phyloP scores from a whole-genome alignment of 1,140 invertebrate species.

The Megalonaias nervosa region DNA sequence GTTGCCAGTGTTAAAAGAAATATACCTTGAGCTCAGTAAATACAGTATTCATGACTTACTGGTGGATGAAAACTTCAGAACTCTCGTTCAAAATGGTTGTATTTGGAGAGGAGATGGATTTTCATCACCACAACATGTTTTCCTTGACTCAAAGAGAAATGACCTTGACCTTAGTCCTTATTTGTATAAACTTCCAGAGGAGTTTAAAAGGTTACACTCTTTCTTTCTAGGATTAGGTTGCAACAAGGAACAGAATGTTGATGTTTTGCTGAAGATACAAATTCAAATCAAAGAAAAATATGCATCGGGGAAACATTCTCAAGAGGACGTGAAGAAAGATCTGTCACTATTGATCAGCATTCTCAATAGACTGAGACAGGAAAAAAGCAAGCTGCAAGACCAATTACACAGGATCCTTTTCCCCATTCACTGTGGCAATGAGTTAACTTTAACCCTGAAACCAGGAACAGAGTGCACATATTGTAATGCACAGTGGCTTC shows the following conservation, averaged over 20 bases:
- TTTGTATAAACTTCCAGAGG: slow-evolving; percentile 8
- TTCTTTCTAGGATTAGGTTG: slow-evolving; percentile 14
- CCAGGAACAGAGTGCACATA: slow-evolving; percentile 27
- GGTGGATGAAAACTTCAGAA: neutral
- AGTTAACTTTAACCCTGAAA: neutral
- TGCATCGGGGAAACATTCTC: neutral
- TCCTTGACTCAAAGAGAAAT: neutral
- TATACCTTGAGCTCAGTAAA: slow-evolving; percentile 12
- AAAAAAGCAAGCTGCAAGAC: neutral
- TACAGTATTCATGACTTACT: neutral
- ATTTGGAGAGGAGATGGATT: slow-evolving; percentile 16
- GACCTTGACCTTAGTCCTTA: slow-evolving; percentile 16
- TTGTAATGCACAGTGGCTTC: slow-evolving; percentile 38
- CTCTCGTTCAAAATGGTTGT: neutral
- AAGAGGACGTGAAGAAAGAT: neutral
- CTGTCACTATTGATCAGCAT: neutral
- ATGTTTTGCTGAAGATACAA: neutral
- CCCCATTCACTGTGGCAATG: slow-evolving; percentile 8
- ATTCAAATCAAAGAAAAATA: neutral
- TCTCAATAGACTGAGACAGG: slow-evolving; percentile 11
- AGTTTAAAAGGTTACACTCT: slow-evolving; percentile 3
- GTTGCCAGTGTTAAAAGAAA: slow-evolving; percentile 5
- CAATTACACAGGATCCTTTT: neutral
- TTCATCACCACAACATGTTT: neutral
- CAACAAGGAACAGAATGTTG: neutral